Percentiles rank a stretch among this genome's conserved stretches.
These are phyloP conservation scores for Taxidea taxus DNA, from an alignment of 2,113 vertebrate genomes.

Conservation along the genomic window DNA sequence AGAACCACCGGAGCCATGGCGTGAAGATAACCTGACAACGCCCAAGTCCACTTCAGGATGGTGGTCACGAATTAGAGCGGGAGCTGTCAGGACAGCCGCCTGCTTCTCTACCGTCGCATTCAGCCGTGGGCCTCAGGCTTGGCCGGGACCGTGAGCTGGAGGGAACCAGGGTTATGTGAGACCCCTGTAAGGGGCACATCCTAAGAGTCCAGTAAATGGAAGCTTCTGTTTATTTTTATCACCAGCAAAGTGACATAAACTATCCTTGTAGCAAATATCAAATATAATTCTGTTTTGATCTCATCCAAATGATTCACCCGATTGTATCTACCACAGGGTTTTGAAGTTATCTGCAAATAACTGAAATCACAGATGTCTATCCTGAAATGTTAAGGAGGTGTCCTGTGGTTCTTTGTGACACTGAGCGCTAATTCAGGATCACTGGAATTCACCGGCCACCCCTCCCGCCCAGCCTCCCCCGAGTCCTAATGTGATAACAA, in stretches of 20 bases:
- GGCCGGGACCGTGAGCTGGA: background rate
- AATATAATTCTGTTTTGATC: background rate
- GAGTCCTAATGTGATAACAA: background rate
- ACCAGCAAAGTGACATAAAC: background rate
- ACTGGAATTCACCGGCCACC: background rate
- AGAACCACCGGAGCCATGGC: background rate
- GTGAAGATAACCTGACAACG: background rate
- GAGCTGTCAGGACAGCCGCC: background rate
- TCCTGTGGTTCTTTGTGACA: background rate
- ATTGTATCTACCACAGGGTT: background rate
- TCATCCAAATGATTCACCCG: background rate
- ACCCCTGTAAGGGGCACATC: background rate
- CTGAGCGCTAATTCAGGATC: background rate
- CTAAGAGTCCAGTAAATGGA: background rate
- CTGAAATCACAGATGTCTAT: background rate
- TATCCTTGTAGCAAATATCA: background rate
- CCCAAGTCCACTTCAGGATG: background rate
- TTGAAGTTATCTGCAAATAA: background rate
- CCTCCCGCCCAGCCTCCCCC: background rate
- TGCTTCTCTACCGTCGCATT: background rate
- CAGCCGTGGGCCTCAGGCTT: background rate
- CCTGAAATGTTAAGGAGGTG: background rate
- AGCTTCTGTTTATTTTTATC: background rate
- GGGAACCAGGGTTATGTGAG: background rate
- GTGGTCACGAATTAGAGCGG: background rate